Evolutionary conservation across 2,113 vertebrate genomes (phyloP).

Genomic region (Gymnorhina tibicen): DNA sequence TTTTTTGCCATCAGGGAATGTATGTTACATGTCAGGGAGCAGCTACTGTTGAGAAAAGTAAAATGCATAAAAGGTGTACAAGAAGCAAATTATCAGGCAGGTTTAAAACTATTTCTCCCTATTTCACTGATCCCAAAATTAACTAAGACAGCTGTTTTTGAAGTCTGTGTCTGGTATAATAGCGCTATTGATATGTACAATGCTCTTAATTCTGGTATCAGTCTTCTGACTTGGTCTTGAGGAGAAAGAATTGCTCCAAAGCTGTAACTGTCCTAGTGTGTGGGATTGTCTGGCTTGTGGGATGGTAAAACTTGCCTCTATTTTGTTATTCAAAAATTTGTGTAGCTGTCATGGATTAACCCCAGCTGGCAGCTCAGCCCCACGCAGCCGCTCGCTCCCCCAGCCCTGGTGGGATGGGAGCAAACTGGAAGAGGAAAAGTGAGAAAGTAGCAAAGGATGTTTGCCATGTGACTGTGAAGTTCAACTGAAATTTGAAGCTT

Average conservation of each 20-base stretch:
- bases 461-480: slow-evolving; percentile 17
- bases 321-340: background rate
- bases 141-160: background rate
- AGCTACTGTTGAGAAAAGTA: background rate
- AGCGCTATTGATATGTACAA: background rate
- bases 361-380: background rate
- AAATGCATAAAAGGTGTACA: background rate
- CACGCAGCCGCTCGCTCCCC: accelerated
- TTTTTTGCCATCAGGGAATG: background rate
- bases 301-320: background rate
- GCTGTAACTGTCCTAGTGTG: background rate
- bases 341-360: background rate
- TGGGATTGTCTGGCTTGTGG: background rate
- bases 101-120: background rate
- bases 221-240: background rate
- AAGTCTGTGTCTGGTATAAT: background rate
- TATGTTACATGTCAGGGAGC: background rate
- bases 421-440: background rate
- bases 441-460: background rate
- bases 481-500: background rate
- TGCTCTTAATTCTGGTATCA: background rate
- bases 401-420: background rate
- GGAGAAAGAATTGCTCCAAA: background rate
- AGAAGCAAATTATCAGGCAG: background rate
- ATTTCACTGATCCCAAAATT: background rate